Conservation (phyloP, 2,888 invertebrate genomes). For the Eumerus sabulonum region DNA sequence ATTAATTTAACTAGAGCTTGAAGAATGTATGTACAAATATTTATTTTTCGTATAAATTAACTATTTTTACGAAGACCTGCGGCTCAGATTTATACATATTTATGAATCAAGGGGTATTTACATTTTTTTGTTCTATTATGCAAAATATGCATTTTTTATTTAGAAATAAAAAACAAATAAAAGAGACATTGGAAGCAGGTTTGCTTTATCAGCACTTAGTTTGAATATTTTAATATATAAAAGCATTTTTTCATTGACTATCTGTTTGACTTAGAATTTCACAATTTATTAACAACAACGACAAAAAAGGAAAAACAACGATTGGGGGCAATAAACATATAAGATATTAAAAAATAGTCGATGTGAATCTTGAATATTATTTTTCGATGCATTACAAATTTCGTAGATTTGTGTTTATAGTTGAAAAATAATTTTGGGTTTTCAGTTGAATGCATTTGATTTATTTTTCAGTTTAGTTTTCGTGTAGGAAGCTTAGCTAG, state of each 20-base stretch:
- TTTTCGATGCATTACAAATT: slow-evolving; percentile 56
- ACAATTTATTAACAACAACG: background rate
- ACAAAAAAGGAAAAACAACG: background rate
- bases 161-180: slow-evolving; percentile 20
- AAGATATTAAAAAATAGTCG: slow-evolving; percentile 32
- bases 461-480: slow-evolving; percentile 10
- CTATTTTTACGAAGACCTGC: slow-evolving; percentile 54
- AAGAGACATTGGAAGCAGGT: background rate
- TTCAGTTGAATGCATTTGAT: slow-evolving; percentile 15
- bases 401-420: slow-evolving; percentile 17
- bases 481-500: slow-evolving; percentile 36
- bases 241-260: slow-evolving; percentile 1
- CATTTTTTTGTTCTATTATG: too few species aligned
- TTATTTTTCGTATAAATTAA: slow-evolving; percentile 38
- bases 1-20: slow-evolving; percentile 28
- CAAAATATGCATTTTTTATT: slow-evolving; percentile 13
- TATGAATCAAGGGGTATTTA: background rate
- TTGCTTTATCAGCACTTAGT: slow-evolving; percentile 52
- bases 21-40: slow-evolving; percentile 40
- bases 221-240: slow-evolving; percentile 21
- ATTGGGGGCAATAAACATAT: background rate
- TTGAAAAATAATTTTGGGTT: background rate
- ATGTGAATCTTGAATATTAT: slow-evolving; percentile 44
- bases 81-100: slow-evolving; percentile 51
- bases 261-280: background rate